Evolutionary conservation across 2,113 vertebrate genomes (phyloP).

Genomic region (Baryphthengus martii): DNA sequence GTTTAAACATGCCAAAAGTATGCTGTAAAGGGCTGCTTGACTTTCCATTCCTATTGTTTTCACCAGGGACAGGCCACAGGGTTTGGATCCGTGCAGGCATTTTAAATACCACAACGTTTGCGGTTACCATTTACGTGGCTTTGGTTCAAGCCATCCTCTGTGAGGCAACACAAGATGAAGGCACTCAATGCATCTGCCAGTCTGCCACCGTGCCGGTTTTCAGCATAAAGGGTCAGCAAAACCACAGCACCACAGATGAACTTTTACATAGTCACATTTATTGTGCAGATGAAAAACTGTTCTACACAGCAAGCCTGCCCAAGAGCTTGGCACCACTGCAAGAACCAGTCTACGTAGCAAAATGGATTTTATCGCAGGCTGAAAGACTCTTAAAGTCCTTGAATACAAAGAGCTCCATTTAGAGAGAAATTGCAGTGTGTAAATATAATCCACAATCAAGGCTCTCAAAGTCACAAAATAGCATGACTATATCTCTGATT

Average conservation of each 20-base stretch:
- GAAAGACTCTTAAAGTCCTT: slow-evolving; percentile 64
- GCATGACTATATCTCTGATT: slow-evolving; percentile 72
- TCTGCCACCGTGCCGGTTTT: neutral
- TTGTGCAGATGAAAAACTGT: slow-evolving; percentile 1
- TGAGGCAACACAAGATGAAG: neutral
- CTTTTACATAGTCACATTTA: neutral
- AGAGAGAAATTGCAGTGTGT: slow-evolving; percentile 74
- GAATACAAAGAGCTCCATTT: slow-evolving; percentile 73
- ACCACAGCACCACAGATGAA: slow-evolving; percentile 25
- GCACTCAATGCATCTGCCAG: neutral
- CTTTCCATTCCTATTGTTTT: neutral
- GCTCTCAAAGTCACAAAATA: slow-evolving; percentile 72
- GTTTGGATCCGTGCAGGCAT: neutral
- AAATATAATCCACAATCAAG: slow-evolving; percentile 78
- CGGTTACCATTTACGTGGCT: neutral
- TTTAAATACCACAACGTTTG: neutral
- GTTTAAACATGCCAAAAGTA: neutral
- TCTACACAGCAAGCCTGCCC: neutral
- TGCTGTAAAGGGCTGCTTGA: neutral
- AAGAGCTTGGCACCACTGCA: slow-evolving; percentile 45
- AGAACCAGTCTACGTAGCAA: slow-evolving; percentile 16
- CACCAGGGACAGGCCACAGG: neutral
- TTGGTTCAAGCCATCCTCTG: neutral
- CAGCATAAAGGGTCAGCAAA: slow-evolving; percentile 3
- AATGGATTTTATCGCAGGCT: slow-evolving; percentile 52